These are phyloP conservation scores for Drosophila malerkotliana DNA, from an alignment of 1,140 invertebrate genomes.

Conservation along the genomic window DNA sequence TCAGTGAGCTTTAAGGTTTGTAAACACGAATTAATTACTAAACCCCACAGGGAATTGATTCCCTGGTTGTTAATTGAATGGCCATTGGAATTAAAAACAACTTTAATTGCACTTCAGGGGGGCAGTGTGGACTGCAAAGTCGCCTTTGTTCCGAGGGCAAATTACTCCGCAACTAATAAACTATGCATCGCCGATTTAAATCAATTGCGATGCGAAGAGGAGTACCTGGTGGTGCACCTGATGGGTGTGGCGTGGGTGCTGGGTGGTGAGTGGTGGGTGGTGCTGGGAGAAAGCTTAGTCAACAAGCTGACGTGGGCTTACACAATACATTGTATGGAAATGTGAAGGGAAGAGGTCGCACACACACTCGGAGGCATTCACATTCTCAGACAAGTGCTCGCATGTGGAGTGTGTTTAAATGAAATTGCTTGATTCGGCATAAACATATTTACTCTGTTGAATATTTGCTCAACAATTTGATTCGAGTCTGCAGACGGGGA, in stretches of 20 bases:
- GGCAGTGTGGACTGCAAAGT: neutral
- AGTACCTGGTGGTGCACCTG: constrained; percentile 2
- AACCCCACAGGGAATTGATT: constrained; percentile 2
- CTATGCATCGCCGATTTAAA: constrained; percentile 54
- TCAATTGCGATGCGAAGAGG: constrained; percentile 34
- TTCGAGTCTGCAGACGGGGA: constrained; percentile 43
- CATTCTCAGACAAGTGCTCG: constrained; percentile 32
- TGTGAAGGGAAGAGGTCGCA: constrained; percentile 21
- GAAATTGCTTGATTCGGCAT: constrained; percentile 82
- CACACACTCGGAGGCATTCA: constrained; percentile 23
- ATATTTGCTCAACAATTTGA: constrained; percentile 82
- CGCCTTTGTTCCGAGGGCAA: constrained; percentile 31
- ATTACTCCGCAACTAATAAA: constrained; percentile 50
- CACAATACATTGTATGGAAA: constrained; percentile 64
- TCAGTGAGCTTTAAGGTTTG: neutral
- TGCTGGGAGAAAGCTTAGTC: constrained; percentile 22
- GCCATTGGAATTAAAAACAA: constrained; percentile 1
- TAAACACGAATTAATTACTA: constrained; percentile 12
- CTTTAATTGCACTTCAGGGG: constrained; percentile 12
- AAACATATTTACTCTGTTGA: constrained; percentile 82
- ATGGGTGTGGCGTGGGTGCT: neutral
- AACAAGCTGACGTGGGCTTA: constrained; percentile 55
- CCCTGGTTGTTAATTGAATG: neutral
- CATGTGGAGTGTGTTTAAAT: constrained; percentile 74
- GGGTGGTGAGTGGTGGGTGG: neutral